Conservation (phyloP, 1,140 invertebrate species). For the Neomicropteryx cornuta region DNA sequence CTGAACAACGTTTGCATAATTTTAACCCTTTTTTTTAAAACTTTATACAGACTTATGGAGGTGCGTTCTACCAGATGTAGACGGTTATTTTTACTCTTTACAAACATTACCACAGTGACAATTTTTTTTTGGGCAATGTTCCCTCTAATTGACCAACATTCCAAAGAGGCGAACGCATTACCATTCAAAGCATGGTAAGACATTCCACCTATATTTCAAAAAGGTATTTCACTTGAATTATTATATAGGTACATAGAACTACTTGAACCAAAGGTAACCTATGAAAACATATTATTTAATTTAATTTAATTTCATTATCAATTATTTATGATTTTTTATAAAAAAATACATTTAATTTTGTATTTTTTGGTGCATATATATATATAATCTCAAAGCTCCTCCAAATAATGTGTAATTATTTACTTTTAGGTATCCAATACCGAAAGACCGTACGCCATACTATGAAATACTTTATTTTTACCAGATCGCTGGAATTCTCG, state of each 20-base stretch:
- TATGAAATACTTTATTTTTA: conserved; percentile 15
- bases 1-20: too few relatives aligned
- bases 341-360: too few relatives aligned
- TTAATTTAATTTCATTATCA: too few relatives aligned
- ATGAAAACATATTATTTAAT: too few relatives aligned
- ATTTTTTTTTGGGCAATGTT: conserved; percentile 12
- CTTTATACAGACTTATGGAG: conserved; percentile 11
- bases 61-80: conserved; percentile 5
- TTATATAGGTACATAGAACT: too few relatives aligned
- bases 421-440: conserved; percentile 15
- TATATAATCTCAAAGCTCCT: too few relatives aligned
- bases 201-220: conserved; percentile 3
- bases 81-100: conserved; percentile 11
- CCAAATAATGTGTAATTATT: too few relatives aligned
- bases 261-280: too few relatives aligned
- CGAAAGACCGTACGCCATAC: conserved; percentile 7
- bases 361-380: too few relatives aligned
- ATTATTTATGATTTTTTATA: too few relatives aligned
- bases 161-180: conserved; percentile 9
- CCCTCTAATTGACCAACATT: conserved; percentile 10
- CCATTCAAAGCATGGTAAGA: conserved; percentile 15
- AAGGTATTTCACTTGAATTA: conserved; percentile 2
- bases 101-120: conserved; percentile 8
- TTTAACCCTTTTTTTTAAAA: too few relatives aligned
- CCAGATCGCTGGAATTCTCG: conserved; percentile 14